Percentiles rank a stretch among this genome's conserved stretches.
phyloP scores from a whole-genome alignment of 2,888 invertebrate genomes.

The Cyclophora albipunctata region DNA sequence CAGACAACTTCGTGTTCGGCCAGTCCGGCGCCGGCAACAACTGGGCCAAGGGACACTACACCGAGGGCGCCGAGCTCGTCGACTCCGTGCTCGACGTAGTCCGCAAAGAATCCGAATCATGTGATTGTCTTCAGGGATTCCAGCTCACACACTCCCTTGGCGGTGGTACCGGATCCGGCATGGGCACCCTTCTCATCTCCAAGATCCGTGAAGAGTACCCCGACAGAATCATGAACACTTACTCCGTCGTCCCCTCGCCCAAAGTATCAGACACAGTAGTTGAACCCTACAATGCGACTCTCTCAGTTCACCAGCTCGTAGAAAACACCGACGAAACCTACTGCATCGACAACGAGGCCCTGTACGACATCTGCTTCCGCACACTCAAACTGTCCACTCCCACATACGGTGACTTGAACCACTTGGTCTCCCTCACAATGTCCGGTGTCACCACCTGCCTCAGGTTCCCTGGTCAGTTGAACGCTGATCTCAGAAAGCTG shows the following conservation, averaged over 20 bases:
- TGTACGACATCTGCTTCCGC: conserved; percentile 89
- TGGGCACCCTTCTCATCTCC: conserved; percentile 86
- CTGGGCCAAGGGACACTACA: conserved; percentile 82
- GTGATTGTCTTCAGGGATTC: conserved; percentile 94
- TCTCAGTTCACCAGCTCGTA: conserved; percentile 90
- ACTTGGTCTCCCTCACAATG: conserved; percentile 91
- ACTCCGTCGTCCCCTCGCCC: conserved; percentile 88
- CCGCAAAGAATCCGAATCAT: conserved; percentile 89
- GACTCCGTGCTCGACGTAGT: conserved; percentile 89
- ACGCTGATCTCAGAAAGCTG: conserved; percentile 93
- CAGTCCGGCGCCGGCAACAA: conserved; percentile 77
- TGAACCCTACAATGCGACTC: conserved; percentile 89
- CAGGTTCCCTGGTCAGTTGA: conserved; percentile 93
- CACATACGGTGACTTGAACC: conserved; percentile 93
- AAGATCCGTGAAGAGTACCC: conserved; percentile 95
- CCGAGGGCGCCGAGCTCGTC: conserved; percentile 79
- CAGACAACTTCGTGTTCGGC: conserved; percentile 84
- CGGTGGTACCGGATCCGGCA: conserved; percentile 71
- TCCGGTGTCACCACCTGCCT: conserved; percentile 90
- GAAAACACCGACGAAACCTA: conserved; percentile 94
- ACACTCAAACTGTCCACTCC: conserved; percentile 90
- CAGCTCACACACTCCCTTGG: conserved; percentile 87
- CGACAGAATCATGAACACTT: conserved; percentile 91
- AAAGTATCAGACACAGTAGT: conserved; percentile 83
- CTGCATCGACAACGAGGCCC: conserved; percentile 82